Evolutionary conservation across 2,888 invertebrate genomes (phyloP).

Genomic region (Adelognathus sp.): DNA sequence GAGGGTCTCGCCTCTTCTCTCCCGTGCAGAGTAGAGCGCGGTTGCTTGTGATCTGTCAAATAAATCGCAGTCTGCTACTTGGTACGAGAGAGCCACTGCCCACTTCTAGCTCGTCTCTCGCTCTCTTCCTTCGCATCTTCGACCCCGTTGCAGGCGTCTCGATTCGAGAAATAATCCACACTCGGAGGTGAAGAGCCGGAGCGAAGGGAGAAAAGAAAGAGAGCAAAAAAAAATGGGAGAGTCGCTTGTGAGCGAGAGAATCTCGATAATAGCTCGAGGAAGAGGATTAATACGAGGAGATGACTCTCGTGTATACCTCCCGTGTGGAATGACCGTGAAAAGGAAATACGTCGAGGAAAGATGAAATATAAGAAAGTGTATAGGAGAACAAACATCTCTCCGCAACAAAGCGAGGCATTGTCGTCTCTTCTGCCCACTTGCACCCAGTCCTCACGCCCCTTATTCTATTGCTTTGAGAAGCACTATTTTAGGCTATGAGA

Average conservation of each 20-base stretch:
- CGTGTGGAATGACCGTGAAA: slow-evolving; percentile 49
- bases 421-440: slow-evolving; percentile 32
- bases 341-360: slow-evolving; percentile 28
- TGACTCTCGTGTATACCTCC: slow-evolving; percentile 22
- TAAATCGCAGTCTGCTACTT: slow-evolving; percentile 77
- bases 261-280: slow-evolving; percentile 17
- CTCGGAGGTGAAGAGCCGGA: too few species aligned
- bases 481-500: background rate
- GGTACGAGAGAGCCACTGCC: slow-evolving; percentile 62
- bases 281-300: slow-evolving; percentile 47
- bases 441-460: background rate
- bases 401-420: slow-evolving; percentile 70
- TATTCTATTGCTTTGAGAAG: background rate
- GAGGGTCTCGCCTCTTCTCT: slow-evolving; percentile 58
- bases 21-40: too few species aligned
- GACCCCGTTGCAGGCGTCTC: slow-evolving; percentile 40
- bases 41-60: slow-evolving; percentile 76
- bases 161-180: slow-evolving; percentile 57
- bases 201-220: background rate
- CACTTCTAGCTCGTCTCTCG: slow-evolving; percentile 55
- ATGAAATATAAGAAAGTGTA: background rate
- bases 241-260: slow-evolving; percentile 19
- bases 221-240: slow-evolving; percentile 8
- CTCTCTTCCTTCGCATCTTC: slow-evolving; percentile 40
- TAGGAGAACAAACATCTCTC: slow-evolving; percentile 18